Evolutionary conservation across 2,888 invertebrate genomes (phyloP), one percentile per base, ranked within the genome.

Genomic region (Lepeophtheirus nordmannii): DNA sequence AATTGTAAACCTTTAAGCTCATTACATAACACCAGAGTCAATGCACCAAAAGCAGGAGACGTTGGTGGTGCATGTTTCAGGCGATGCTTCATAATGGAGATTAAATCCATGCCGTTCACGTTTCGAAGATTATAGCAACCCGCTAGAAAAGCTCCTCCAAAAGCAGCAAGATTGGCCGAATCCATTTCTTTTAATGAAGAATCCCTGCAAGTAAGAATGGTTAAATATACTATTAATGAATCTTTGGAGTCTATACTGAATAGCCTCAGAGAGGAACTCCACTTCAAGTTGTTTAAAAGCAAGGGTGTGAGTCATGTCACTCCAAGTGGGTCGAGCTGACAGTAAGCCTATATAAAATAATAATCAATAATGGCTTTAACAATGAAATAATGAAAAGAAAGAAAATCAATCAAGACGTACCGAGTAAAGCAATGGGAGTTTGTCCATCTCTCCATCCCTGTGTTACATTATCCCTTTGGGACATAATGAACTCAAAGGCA

Each of bases 381-480:
- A 30, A 30, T 30, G 30, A 7, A 30, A 30, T 7, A 30, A 30
- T 30, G 30, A 7, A 30, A 5, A 30, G 2, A 30, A 2, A 5
- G 30, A 30, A 30, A 30, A 30, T 30, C 2, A 30, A 46, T 14
- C 5, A 17, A 46, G 53, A 14, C 17, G 5, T 46, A 46, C 53
- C 53, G 2, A 46, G 17, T 14, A 46, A 17, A n/a, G 53, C 53
- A 46, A 46, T 46, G 8, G 53, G 53, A 14, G 53, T 46, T 46
- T 46, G 53, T 17, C 53, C 53, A 46, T 46, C 53, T 14, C 17
- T 46, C 53, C 53, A 46, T n/a, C 53, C 53, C 14, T 46, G 53
- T 46, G 53, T 46, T 5, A 46, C 2, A 46, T 46, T 46, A 46
- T 46, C 53, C 8, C 8, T 46, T 46, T 46, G 53, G 17, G 53